Base-by-base conservation (phyloP, 2,113 vertebrate species). In the Hippocampus comes region DNA sequence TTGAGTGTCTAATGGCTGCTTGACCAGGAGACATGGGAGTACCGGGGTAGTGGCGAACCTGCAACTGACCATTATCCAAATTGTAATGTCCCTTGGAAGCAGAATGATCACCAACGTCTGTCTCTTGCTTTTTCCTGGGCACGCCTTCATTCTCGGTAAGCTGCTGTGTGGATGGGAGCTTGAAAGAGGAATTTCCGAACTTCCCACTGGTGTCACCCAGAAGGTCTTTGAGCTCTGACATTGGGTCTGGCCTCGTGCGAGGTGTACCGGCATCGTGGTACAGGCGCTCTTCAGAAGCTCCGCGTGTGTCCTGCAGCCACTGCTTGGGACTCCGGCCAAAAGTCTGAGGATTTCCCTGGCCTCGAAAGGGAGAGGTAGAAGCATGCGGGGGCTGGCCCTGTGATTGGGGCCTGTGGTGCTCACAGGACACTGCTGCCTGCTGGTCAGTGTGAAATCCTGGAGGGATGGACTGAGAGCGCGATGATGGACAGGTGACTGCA, bases 191-290 rank as follows among this genome's bases (percentile, higher is more conserved):
- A 66, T 89, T 91, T 80, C 91, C 91, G 67, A 95, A 95, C 76
- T 96, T 95, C 1, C 91, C 91, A 75, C 88, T 90, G 9, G 92
- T 88, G 1, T 93, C 94, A 61, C 94, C 95, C 75, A 98, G 89
- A 43, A 99, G 89, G 76, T 98, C 96, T 83, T 97, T 96, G 76
- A 98, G 93, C 84, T 97, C 95, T 0, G 95, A 94, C 96, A 97
- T 96, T 64, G 96, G 96, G 82, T 98, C 96, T 2, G 84, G 90
- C 74, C 87, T 84, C 71, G 73, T 82, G 21, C 83, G 89, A 79
- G 90, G 80, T 81, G 48, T 83, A 75, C 84, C 81, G 1, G 82
- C 82, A 55, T 86, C 85, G 77, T 77, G 79, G 3, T 88, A 86
- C 53, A 88, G 93, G 27, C 72, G 64, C 80, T 90, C 89, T 69